A percentile compares a stretch with the other conserved stretches of the same genome.
phyloP scores from a whole-genome alignment of 2,888 invertebrate genomes.

The Cryptus armator region DNA sequence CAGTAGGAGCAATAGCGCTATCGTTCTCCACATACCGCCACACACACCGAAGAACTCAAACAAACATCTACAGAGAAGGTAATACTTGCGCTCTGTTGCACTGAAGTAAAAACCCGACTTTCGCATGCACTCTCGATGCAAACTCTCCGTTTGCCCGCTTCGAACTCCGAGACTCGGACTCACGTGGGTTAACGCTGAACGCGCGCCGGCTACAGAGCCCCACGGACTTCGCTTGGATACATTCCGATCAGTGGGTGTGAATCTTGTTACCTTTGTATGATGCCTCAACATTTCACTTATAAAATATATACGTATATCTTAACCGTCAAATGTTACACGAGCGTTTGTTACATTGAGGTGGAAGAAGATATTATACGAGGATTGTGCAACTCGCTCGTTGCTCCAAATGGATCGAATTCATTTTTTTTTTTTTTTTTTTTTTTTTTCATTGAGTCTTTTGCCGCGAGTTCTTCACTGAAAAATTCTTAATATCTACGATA shows the following conservation, averaged over 20 bases:
- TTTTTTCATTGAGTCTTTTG: conserved; percentile 10
- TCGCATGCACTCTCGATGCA: conserved; percentile 61
- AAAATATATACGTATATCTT: conserved; percentile 44
- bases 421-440: conserved; percentile 11
- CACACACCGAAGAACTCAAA: conserved; percentile 21
- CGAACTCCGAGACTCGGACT: conserved; percentile 57
- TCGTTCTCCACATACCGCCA: conserved; percentile 24
- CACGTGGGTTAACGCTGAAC: conserved; percentile 67
- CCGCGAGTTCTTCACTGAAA: conserved; percentile 25
- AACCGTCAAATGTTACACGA: conserved; percentile 36
- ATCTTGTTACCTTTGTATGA: conserved; percentile 70
- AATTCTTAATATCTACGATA: conserved; percentile 12
- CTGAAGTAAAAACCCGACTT: conserved; percentile 62
- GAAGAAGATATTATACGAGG: conserved; percentile 5
- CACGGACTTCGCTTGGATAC: conserved; percentile 68
- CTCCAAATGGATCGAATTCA: conserved; percentile 53
- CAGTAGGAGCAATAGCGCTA: conserved; percentile 51
- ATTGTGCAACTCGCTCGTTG: neutral
- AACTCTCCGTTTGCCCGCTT: conserved; percentile 44
- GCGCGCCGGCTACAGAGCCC: conserved; percentile 47
- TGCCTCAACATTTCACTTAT: conserved; percentile 55
- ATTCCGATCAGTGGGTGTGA: conserved; percentile 77
- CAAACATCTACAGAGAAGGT: neutral
- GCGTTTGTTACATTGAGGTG: neutral
- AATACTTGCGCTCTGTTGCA: conserved; percentile 42